Conservation (phyloP, 1,140 invertebrate genomes). For the Neuroterus valhalla region DNA sequence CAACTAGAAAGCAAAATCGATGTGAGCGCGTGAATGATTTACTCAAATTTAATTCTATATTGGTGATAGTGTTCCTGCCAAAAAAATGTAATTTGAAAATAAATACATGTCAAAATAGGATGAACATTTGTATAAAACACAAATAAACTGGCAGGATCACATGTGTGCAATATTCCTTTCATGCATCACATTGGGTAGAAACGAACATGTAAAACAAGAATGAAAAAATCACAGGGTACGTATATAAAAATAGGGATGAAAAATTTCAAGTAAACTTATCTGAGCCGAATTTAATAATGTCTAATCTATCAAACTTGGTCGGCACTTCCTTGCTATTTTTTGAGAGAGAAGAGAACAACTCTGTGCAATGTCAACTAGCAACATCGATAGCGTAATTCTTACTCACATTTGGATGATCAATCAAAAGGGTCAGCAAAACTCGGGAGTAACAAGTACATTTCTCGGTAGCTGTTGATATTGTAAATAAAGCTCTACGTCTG, state of each 20-base stretch:
- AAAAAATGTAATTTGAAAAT: background rate
- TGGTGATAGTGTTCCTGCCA: background rate
- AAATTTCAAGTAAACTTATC: conserved; percentile 6
- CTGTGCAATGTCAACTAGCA: background rate
- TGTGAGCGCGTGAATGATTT: conserved; percentile 15
- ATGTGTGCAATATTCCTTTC: background rate
- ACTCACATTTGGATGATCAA: conserved; percentile 23
- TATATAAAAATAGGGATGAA: background rate
- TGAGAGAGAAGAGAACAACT: background rate
- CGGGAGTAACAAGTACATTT: conserved; percentile 9
- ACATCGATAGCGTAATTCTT: conserved; percentile 25
- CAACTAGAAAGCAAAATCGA: conserved; percentile 53
- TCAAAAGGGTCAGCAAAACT: conserved; percentile 28
- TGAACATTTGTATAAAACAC: background rate
- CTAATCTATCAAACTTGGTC: background rate
- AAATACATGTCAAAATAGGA: no score
- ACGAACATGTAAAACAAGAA: background rate
- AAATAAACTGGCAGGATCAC: background rate
- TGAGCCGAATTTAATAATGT: conserved; percentile 17
- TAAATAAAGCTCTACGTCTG: background rate
- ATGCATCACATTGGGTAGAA: background rate
- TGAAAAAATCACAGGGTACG: background rate
- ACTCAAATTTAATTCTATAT: background rate
- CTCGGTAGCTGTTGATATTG: conserved; percentile 30
- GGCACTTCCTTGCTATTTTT: background rate